A percentile compares a stretch with the other conserved stretches of the same genome.
Conservation (phyloP, 2,888 invertebrate species). For the Agrilus cyanescens region DNA sequence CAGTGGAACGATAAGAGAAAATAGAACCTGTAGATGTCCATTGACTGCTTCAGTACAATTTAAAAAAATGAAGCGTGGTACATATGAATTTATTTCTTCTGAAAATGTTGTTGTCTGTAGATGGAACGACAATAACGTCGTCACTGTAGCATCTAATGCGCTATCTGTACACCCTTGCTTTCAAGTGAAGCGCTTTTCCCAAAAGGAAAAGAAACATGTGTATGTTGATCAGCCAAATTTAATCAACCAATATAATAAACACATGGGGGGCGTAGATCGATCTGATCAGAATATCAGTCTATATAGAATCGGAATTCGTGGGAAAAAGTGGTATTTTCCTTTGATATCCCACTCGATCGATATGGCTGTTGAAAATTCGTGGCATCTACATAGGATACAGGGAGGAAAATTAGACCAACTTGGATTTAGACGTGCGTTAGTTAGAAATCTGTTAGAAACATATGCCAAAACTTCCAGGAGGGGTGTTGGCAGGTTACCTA, state of each 20-base stretch:
- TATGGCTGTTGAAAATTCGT: slow-evolving; percentile 15
- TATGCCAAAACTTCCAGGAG: too few species aligned
- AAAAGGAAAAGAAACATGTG: too few species aligned
- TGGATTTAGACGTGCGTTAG: too few species aligned
- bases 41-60: not conserved
- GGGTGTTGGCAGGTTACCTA: too few species aligned
- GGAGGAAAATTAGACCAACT: too few species aligned
- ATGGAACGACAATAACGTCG: slow-evolving; percentile 10
- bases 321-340: slow-evolving; percentile 15
- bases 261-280: too few species aligned
- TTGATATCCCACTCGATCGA: slow-evolving; percentile 14
- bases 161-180: slow-evolving; percentile 1
- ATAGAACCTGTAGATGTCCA: slow-evolving; percentile 7
- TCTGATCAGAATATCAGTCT: too few species aligned
- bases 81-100: too few species aligned
- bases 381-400: slow-evolving; percentile 9
- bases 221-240: too few species aligned
- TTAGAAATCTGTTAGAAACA: too few species aligned
- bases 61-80: too few species aligned
- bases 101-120: slow-evolving; percentile 5
- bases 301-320: slow-evolving; percentile 12
- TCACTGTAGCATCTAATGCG: slow-evolving; percentile 5
- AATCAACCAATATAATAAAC: too few species aligned
- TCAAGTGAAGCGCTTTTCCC: slow-evolving; percentile 13
- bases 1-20: slow-evolving; percentile 14